These are phyloP conservation scores for Proisotoma minuta DNA, from an alignment of 2,888 invertebrate genomes.

Conservation along the genomic window DNA sequence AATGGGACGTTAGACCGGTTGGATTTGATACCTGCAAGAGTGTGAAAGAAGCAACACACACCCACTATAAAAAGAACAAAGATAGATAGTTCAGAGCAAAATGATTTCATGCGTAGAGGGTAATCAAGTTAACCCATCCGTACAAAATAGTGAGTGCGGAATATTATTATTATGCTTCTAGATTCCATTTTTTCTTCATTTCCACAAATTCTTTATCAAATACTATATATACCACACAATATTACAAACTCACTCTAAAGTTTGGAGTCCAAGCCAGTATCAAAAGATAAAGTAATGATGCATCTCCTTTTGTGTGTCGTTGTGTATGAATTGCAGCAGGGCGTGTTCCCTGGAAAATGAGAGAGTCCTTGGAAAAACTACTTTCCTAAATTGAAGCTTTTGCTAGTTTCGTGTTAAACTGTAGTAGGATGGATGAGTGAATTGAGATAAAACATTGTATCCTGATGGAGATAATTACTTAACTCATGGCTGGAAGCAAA, in stretches of 20 bases:
- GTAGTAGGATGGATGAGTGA: slow-evolving; percentile 1
- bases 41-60: not conserved
- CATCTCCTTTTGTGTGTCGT: not conserved
- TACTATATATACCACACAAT: not conserved
- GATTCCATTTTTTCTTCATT: not conserved
- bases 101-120: slow-evolving; percentile 15
- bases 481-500: slow-evolving; percentile 2
- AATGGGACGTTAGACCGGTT: not conserved
- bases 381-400: slow-evolving; percentile 16
- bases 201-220: slow-evolving; percentile 6
- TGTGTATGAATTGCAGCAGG: slow-evolving; percentile 1
- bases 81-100: slow-evolving; percentile 3
- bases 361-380: slow-evolving; percentile 13
- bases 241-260: too few relatives aligned
- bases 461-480: slow-evolving; percentile 11
- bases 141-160: slow-evolving; percentile 1
- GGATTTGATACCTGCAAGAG: not conserved
- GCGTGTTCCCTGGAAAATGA: slow-evolving; percentile 13
- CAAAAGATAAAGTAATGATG: not conserved
- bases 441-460: not conserved
- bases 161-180: not conserved
- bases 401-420: not conserved
- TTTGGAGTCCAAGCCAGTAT: not conserved
- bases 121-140: slow-evolving; percentile 18
- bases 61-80: not conserved